phyloP scores from a whole-genome alignment of 2,888 invertebrate genomes.

The Amphipoea oculea region DNA sequence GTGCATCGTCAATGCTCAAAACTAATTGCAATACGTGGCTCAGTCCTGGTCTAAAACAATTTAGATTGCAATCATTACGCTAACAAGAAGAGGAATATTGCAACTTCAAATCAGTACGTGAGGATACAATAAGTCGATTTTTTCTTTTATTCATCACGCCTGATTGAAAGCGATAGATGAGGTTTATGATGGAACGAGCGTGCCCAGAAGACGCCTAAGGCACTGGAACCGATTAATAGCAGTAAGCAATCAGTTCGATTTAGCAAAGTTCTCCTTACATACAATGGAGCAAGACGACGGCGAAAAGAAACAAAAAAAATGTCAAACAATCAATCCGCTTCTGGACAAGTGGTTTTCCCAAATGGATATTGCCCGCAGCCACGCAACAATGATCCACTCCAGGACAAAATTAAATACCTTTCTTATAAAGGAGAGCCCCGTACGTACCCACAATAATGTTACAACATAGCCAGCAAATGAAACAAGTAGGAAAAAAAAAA shows the following conservation, averaged over 20 bases:
- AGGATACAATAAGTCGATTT: too few species aligned
- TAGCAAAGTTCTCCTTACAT: not conserved
- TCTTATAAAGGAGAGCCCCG: not conserved
- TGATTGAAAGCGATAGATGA: too few species aligned
- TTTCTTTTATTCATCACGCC: too few species aligned
- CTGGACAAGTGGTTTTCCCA: constrained; percentile 16
- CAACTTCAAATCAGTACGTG: not conserved
- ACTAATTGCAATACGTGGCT: not conserved
- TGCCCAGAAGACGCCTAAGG: too few species aligned
- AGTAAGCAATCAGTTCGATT: not conserved
- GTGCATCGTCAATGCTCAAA: not conserved
- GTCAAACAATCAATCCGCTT: constrained; percentile 17
- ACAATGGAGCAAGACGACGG: not conserved
- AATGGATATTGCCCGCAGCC: constrained; percentile 24
- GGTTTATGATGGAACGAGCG: too few species aligned
- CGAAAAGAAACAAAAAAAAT: not conserved
- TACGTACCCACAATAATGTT: not conserved
- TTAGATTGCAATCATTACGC: not conserved
- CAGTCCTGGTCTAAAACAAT: too few species aligned
- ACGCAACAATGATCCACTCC: constrained; percentile 29
- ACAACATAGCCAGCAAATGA: constrained; percentile 4
- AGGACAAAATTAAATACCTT: constrained; percentile 36
- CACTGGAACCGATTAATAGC: too few species aligned
- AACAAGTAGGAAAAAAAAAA: constrained; percentile 1
- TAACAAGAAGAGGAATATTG: too few species aligned